Evolutionary conservation across 2,797 vertebrate species (phyloP).

Genomic region (Euphonia xanthogaster): DNA sequence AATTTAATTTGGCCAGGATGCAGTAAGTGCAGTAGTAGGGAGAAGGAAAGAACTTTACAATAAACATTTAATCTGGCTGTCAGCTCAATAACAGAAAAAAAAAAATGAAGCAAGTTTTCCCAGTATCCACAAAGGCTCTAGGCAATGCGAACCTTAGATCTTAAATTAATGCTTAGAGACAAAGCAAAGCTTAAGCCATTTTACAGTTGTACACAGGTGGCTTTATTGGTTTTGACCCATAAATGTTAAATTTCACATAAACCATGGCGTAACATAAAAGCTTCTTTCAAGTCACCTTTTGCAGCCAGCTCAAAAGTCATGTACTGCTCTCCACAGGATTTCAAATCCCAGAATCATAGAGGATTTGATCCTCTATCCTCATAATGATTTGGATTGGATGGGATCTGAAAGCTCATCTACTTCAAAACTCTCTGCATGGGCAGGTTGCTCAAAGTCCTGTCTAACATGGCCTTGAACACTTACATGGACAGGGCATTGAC

Average conservation of each 20-base stretch:
- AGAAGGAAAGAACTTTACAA: neutral
- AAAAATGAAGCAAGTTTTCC: neutral
- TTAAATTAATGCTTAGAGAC: neutral
- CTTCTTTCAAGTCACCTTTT: neutral
- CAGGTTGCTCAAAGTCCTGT: neutral
- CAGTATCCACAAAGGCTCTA: neutral
- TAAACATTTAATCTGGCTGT: neutral
- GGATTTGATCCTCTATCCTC: too few species aligned
- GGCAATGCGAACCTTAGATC: neutral
- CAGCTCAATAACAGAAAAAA: neutral
- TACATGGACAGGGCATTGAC: neutral
- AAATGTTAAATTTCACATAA: slow-evolving; percentile 19
- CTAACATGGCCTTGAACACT: neutral
- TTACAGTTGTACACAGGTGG: neutral
- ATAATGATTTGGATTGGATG: neutral
- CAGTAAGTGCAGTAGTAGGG: neutral
- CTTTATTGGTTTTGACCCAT: neutral
- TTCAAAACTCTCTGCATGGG: neutral
- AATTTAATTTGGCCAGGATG: neutral
- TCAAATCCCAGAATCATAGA: neutral
- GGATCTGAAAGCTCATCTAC: neutral
- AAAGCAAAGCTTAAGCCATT: neutral
- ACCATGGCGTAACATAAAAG: neutral
- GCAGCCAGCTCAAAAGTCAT: neutral
- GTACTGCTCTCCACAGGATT: neutral